A percentile compares a stretch with the other conserved stretches of the same genome.
phyloP scores from a whole-genome alignment of 2,797 vertebrate genomes.

The Lateolabrax maculatus region DNA sequence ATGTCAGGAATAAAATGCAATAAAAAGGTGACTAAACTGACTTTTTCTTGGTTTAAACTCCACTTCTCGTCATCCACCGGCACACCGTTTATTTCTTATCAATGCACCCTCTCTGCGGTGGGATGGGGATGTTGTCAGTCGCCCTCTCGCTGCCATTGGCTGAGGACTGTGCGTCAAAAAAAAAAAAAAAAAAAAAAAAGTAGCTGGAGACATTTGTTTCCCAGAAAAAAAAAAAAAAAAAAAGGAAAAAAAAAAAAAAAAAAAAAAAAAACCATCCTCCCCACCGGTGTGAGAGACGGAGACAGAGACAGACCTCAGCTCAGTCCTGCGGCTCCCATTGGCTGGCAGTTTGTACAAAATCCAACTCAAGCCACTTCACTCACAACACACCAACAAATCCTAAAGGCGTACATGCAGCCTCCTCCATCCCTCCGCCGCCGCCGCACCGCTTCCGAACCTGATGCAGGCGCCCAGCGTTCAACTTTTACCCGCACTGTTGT shows the following conservation, averaged over 20 bases:
- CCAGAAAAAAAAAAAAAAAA: conserved; percentile 81
- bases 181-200: conserved; percentile 96
- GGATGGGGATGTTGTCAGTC: conserved; percentile 92
- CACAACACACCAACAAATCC: conserved; percentile 85
- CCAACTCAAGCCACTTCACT: conserved; percentile 84
- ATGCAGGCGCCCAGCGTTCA: conserved; percentile 64
- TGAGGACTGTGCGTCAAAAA: conserved; percentile 97
- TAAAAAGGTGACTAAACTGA: conserved; percentile 40
- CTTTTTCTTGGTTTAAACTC: conserved; percentile 57
- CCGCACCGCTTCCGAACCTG: conserved; percentile 62
- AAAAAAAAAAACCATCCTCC: conserved; percentile 80
- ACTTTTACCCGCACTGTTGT: conserved; percentile 59
- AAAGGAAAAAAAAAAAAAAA: too few species aligned
- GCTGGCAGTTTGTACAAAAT: conserved; percentile 87
- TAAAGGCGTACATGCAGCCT: conserved; percentile 80
- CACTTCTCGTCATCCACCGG: conserved; percentile 53
- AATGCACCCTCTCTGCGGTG: conserved; percentile 85
- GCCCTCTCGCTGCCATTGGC: conserved; percentile 95
- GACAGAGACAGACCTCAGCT: conserved; percentile 90
- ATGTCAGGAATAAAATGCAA: conserved; percentile 13
- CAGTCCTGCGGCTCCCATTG: conserved; percentile 85
- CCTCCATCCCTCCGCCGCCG: conserved; percentile 72
- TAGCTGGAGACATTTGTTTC: conserved; percentile 95
- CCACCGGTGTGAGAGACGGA: conserved; percentile 88
- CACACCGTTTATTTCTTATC: conserved; percentile 80